A percentile compares a stretch with the other conserved stretches of the same genome.
These are phyloP conservation scores for Cataglyphis rosenhaueri DNA, from an alignment of 2,888 invertebrate species.

Conservation along the genomic window DNA sequence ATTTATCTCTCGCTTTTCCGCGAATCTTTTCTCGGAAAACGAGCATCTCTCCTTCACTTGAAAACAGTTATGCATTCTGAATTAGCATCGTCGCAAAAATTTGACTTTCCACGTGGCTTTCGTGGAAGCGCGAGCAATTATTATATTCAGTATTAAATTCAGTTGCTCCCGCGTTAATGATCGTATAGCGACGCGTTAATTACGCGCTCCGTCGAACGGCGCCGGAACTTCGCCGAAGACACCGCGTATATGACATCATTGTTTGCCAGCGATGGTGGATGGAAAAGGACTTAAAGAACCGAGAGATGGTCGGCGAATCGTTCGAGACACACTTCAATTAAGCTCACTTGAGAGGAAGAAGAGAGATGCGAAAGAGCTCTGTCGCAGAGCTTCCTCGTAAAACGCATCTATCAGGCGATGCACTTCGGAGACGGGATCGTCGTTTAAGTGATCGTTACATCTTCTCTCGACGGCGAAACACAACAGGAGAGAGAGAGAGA, in stretches of 20 bases:
- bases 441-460: constrained; percentile 62
- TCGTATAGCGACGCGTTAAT: constrained; percentile 42
- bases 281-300: background rate
- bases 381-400: constrained; percentile 60
- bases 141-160: constrained; percentile 37
- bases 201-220: constrained; percentile 15
- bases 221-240: constrained; percentile 62
- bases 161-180: constrained; percentile 26
- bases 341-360: constrained; percentile 75
- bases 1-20: background rate
- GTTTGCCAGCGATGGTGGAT: constrained; percentile 45
- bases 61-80: background rate
- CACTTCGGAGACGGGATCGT: constrained; percentile 43
- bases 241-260: constrained; percentile 65
- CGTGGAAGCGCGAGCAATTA: constrained; percentile 36
- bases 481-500: constrained; percentile 5
- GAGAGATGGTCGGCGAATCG: constrained; percentile 45
- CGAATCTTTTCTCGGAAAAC: background rate
- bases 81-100: background rate
- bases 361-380: constrained; percentile 57
- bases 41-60: background rate
- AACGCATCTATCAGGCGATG: constrained; percentile 48
- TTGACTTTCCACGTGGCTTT: constrained; percentile 37
- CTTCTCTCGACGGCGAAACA: background rate
- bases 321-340: constrained; percentile 78